Conservation (phyloP, 2,113 vertebrate genomes). For the Eidolon helvum region DNA sequence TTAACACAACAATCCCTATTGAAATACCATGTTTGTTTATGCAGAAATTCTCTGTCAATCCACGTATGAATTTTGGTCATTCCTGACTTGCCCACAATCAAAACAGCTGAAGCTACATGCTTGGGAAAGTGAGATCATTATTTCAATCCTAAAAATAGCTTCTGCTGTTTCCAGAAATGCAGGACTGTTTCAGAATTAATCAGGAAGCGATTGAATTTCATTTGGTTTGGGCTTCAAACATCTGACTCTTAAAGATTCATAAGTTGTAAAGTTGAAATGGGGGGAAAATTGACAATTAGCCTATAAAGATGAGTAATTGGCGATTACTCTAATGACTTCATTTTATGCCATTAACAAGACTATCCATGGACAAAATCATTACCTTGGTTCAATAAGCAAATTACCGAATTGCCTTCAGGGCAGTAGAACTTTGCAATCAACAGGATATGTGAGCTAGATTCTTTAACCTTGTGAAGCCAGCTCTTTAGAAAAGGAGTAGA, state of each 20-base stretch:
- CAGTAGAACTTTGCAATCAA: neutral
- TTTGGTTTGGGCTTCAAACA: slow-evolving; percentile 15
- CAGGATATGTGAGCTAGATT: neutral
- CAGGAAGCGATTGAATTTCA: neutral
- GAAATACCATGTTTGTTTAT: slow-evolving; percentile 38
- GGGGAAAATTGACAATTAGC: neutral
- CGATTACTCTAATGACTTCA: neutral
- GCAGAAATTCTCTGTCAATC: neutral
- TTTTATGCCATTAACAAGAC: slow-evolving; percentile 43
- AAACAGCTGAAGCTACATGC: slow-evolving; percentile 65
- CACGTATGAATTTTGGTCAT: slow-evolving; percentile 48
- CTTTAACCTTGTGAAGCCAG: neutral
- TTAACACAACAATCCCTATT: neutral
- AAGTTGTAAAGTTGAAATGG: slow-evolving; percentile 21
- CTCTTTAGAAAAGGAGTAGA: neutral
- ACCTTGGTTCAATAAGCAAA: slow-evolving; percentile 49
- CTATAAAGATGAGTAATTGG: neutral
- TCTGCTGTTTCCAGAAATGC: slow-evolving; percentile 43
- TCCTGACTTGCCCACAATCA: slow-evolving; percentile 67
- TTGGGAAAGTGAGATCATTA: slow-evolving; percentile 58
- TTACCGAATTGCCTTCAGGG: neutral
- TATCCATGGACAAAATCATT: neutral
- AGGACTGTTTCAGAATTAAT: slow-evolving; percentile 27
- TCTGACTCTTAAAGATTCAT: neutral
- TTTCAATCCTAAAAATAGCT: slow-evolving; percentile 67